phyloP scores from a whole-genome alignment of 2,797 vertebrate species.

The Arrhamphus sclerolepis region DNA sequence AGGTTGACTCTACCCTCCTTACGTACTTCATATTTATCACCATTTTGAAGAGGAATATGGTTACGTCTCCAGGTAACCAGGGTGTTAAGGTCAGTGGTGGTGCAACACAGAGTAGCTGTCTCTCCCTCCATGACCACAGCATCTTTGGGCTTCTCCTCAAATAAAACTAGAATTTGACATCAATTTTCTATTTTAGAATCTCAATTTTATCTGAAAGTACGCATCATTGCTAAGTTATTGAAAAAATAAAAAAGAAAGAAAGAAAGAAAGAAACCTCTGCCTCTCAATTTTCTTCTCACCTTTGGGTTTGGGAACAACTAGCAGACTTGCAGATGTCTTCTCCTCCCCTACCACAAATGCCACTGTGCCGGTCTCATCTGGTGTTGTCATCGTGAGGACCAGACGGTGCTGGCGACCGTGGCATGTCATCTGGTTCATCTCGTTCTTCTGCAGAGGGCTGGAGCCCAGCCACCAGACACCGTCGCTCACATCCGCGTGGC shows the following conservation, averaged over 20 bases:
- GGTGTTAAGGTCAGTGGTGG: constrained; percentile 69
- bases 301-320: constrained; percentile 82
- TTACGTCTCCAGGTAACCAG: constrained; percentile 75
- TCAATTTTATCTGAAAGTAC: background rate
- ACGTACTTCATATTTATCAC: constrained; percentile 74
- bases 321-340: constrained; percentile 79
- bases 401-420: constrained; percentile 78
- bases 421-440: constrained; percentile 88
- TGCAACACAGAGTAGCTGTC: constrained; percentile 74
- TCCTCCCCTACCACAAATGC: constrained; percentile 81
- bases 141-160: constrained; percentile 77
- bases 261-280: too few relatives aligned
- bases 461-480: constrained; percentile 94
- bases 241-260: too few relatives aligned
- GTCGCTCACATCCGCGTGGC: constrained; percentile 80
- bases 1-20: constrained; percentile 77
- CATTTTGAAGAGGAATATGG: constrained; percentile 65
- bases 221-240: background rate
- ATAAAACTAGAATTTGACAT: constrained; percentile 67
- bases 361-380: constrained; percentile 85
- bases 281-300: constrained; percentile 54
- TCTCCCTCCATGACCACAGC: constrained; percentile 71
- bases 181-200: constrained; percentile 3
- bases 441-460: constrained; percentile 88
- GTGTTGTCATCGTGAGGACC: constrained; percentile 79